Conservation (phyloP, 2,113 vertebrate species). For the Castor canadensis region DNA sequence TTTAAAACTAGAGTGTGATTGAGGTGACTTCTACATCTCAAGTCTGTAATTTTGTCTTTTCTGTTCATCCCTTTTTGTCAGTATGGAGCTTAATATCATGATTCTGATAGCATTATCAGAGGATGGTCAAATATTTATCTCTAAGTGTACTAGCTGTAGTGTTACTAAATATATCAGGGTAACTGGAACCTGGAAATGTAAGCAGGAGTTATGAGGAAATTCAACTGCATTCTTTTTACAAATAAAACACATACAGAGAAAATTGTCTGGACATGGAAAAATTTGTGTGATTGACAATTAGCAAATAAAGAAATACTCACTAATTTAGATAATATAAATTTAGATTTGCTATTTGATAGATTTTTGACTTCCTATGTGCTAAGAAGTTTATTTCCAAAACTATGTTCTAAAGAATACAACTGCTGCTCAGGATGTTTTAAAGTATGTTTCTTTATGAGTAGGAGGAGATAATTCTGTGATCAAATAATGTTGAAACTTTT, state of each 20-base stretch:
- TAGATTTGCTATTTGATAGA: background rate
- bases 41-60: background rate
- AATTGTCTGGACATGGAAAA: background rate
- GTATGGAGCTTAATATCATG: background rate
- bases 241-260: background rate
- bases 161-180: background rate
- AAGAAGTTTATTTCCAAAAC: background rate
- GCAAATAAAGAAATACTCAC: background rate
- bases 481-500: background rate
- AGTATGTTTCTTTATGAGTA: background rate
- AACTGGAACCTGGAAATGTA: background rate
- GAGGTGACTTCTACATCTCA: background rate
- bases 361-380: background rate
- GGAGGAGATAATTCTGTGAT: background rate
- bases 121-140: background rate
- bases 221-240: background rate
- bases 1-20: background rate
- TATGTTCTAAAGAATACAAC: background rate
- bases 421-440: background rate
- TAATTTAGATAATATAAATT: accelerated
- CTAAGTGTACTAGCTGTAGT: background rate
- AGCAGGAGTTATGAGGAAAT: background rate
- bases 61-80: background rate
- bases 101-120: background rate
- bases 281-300: background rate